phyloP scores from a whole-genome alignment of 1,140 invertebrate species.

The Aradophagus sp. region DNA sequence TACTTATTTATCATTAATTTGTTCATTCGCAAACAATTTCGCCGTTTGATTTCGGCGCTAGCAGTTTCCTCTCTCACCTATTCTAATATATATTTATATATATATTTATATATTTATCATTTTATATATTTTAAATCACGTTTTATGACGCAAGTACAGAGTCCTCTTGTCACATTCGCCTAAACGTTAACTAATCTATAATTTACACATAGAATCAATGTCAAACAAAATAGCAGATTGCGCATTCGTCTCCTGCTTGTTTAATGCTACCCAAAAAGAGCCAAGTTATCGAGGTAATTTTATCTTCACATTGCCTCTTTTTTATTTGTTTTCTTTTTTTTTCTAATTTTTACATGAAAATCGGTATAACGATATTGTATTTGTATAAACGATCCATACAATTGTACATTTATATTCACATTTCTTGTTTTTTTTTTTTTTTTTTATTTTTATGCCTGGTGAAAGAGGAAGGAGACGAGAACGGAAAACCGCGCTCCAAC shows the following conservation, averaged over 20 bases:
- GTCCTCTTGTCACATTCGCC: constrained; percentile 38
- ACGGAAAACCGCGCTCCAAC: constrained; percentile 39
- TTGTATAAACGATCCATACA: no score
- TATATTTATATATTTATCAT: constrained; percentile 39
- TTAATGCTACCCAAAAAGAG: constrained; percentile 25
- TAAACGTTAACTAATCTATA: constrained; percentile 63
- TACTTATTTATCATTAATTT: constrained; percentile 54
- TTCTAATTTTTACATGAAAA: no score
- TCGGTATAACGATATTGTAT: no score
- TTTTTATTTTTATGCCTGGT: no score
- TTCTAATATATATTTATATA: constrained; percentile 35
- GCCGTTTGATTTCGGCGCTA: constrained; percentile 58
- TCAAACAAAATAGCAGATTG: constrained; percentile 64
- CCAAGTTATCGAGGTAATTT: constrained; percentile 30
- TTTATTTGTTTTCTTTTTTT: no score
- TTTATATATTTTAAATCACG: no score
- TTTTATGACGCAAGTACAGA: constrained; percentile 52
- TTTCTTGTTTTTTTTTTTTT: constrained; percentile 31
- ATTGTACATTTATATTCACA: constrained; percentile 23
- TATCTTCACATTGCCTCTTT: constrained; percentile 10
- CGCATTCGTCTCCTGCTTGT: constrained; percentile 55
- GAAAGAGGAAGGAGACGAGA: constrained; percentile 53
- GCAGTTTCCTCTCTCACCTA: constrained; percentile 51
- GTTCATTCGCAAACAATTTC: constrained; percentile 67
- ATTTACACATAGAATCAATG: constrained; percentile 66